A percentile compares a stretch with the other conserved stretches of the same genome.
Evolutionary conservation across 2,797 vertebrate species (phyloP).

Genomic region (Mus spretus): DNA sequence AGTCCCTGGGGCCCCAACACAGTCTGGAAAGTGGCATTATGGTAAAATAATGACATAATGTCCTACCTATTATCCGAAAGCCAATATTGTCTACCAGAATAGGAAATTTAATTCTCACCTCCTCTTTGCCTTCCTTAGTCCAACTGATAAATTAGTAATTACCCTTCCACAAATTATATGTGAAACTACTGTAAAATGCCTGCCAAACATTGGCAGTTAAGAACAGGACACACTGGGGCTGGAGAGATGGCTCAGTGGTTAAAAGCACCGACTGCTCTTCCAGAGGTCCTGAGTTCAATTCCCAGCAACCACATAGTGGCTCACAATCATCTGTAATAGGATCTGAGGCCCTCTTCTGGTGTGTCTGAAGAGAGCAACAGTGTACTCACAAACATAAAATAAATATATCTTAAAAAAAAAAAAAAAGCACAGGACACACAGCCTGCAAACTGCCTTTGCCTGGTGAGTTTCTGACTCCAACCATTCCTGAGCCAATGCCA

Average conservation of each 20-base stretch:
- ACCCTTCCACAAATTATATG: slow-evolving; percentile 14
- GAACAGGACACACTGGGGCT: neutral
- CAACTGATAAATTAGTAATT: neutral
- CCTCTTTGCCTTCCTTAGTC: neutral
- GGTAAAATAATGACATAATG: neutral
- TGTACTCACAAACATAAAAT: too few species aligned
- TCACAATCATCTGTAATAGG: too few species aligned
- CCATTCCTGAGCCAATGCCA: neutral
- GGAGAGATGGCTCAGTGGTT: too few species aligned
- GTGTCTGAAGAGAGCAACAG: too few species aligned
- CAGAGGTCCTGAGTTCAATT: too few species aligned
- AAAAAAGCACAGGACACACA: neutral
- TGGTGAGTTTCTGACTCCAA: neutral
- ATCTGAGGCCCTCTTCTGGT: too few species aligned
- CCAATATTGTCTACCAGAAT: neutral
- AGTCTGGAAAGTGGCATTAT: neutral
- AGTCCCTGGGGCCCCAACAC: neutral
- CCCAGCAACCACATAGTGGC: too few species aligned
- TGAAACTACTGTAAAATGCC: slow-evolving; percentile 30
- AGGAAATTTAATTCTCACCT: slow-evolving; percentile 36
- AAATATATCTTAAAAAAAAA: too few species aligned
- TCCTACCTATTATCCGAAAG: neutral
- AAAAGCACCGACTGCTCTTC: too few species aligned
- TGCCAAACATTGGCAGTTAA: neutral
- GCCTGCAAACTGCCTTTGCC: neutral